Base-by-base conservation (phyloP, 2,797 vertebrate genomes). In the Phylloscopus collybita region DNA sequence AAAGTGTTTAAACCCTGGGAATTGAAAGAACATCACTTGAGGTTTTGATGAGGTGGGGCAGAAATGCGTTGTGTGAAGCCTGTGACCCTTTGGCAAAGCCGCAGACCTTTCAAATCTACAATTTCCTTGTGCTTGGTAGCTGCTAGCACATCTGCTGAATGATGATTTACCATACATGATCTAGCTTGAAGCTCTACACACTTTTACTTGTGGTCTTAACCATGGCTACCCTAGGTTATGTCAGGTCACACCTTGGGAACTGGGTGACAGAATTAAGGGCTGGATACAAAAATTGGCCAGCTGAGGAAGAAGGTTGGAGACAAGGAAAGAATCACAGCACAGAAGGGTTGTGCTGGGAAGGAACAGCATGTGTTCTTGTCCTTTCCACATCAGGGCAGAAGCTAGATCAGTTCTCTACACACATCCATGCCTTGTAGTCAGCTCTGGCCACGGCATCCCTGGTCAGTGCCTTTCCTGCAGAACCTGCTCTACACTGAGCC, bases 331-430 rank as follows among this genome's bases (percentile, higher is more conserved):
- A 15, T 32, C 9, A 44, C 32, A 69, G 11, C 16, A 54, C 5
- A 16, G 27, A 59, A 75, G 19, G 2, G 29, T 73, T 30, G 32
- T 11, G 13, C 6, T 51, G 42, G 50, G 56, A 57, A 62, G 54
- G 19, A 81, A 7, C 12, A 50, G 5, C 2, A 0, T 11, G 7
- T 16, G 11, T 4, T 66, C 14, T 6, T 40, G 17, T 57, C 15
- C 21, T 13, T 85, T 70, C 13, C 0, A 4, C 2, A 7, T 30
- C 56, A 30, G 7, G 13, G 15, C 5, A 11, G 30, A 47, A 65
- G n/a, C 34, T 49, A 27, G 19, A 29, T 5, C 1, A 0, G 10
- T 9, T 50, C 30, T 60, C n/a, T 10, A 17, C 9, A 16, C 2
- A 25, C 2, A 15, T 15, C 25, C 19, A 29, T 3, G 6, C 23